phyloP scores from a whole-genome alignment of 1,140 invertebrate species.

The Eriocheir sinensis region DNA sequence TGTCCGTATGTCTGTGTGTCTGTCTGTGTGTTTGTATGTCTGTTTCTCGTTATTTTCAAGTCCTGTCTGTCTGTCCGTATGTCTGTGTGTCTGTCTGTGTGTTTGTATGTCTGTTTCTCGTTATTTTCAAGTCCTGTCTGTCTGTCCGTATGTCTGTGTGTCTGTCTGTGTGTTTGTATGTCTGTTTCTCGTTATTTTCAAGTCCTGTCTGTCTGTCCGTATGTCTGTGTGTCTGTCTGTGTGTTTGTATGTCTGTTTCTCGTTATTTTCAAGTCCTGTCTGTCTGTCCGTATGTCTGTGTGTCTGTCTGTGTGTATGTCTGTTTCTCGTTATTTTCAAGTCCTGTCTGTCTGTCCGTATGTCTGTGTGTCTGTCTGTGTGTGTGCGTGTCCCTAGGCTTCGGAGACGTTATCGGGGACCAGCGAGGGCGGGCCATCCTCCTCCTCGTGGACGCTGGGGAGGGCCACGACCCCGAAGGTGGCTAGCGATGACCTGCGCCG shows the following conservation, averaged over 20 bases:
- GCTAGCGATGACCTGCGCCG: slow-evolving; percentile 67
- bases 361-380: background rate
- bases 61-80: too few relatives aligned
- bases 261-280: too few relatives aligned
- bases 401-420: background rate
- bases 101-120: background rate
- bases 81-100: slow-evolving; percentile 37
- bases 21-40: too few relatives aligned
- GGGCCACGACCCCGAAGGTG: slow-evolving; percentile 55
- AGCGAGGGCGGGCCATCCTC: slow-evolving; percentile 52
- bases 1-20: background rate
- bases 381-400: background rate
- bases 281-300: background rate
- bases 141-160: slow-evolving; percentile 33
- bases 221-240: slow-evolving; percentile 43
- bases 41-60: too few relatives aligned
- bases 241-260: slow-evolving; percentile 37
- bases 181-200: too few relatives aligned
- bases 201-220: too few relatives aligned
- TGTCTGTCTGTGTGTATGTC: background rate
- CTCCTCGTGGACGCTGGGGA: slow-evolving; percentile 77
- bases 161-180: too few relatives aligned
- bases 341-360: background rate
- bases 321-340: background rate
- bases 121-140: too few relatives aligned